phyloP scores from a whole-genome alignment of 2,888 invertebrate genomes.

The Alloplasta piceator region DNA sequence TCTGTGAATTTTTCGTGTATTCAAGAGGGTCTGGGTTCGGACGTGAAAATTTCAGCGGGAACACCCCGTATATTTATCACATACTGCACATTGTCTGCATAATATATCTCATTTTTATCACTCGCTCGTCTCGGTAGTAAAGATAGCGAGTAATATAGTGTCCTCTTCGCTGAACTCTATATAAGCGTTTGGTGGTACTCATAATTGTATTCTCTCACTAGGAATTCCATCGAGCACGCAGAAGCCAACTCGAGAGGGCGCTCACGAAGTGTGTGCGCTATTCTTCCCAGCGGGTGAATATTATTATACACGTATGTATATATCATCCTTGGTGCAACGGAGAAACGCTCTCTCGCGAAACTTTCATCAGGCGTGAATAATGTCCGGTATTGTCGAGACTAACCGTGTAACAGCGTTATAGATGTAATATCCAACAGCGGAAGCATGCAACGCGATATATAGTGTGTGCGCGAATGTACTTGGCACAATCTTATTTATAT shows the following conservation, averaged over 20 bases:
- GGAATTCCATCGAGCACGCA: slow-evolving; percentile 59
- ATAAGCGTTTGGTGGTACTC: slow-evolving; percentile 35
- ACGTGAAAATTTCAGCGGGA: too few species aligned
- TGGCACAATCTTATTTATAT: slow-evolving; percentile 61
- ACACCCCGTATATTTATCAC: slow-evolving; percentile 8
- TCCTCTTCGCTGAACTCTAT: slow-evolving; percentile 35
- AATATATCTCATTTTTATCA: slow-evolving; percentile 63
- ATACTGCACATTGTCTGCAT: slow-evolving; percentile 5
- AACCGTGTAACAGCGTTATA: slow-evolving; percentile 31
- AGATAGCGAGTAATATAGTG: slow-evolving; percentile 62
- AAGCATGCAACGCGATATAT: slow-evolving; percentile 27
- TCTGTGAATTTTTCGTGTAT: too few species aligned
- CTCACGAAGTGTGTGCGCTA: slow-evolving; percentile 16
- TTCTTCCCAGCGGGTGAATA: slow-evolving; percentile 45
- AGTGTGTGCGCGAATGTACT: slow-evolving; percentile 18
- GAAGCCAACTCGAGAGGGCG: slow-evolving; percentile 14
- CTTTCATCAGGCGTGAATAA: slow-evolving; percentile 66
- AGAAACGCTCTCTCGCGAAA: slow-evolving; percentile 44
- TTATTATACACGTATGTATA: slow-evolving; percentile 7
- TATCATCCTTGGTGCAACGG: slow-evolving; percentile 38
- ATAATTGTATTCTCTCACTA: slow-evolving; percentile 63
- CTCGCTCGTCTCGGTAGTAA: slow-evolving; percentile 59
- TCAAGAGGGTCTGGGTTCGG: too few species aligned
- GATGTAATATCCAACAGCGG: slow-evolving; percentile 21
- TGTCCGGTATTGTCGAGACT: slow-evolving; percentile 62